These are phyloP conservation scores for Hemicordylus capensis DNA, from an alignment of 2,113 vertebrate species.

Conservation along the genomic window DNA sequence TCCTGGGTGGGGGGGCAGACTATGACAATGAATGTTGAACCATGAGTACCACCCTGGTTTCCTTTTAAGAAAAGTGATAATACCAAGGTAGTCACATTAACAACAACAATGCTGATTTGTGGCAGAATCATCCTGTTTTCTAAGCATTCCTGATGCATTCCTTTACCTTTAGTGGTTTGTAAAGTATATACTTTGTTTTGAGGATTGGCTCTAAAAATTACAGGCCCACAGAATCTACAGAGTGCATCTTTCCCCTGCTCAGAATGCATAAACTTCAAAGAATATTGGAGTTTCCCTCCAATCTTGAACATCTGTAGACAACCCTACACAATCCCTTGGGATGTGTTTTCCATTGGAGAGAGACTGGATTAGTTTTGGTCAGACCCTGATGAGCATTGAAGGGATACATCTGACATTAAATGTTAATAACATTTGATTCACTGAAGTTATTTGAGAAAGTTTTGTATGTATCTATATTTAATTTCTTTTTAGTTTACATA, in stretches of 20 bases:
- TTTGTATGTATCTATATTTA: not conserved
- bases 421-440: no score
- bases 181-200: not conserved
- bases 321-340: not conserved
- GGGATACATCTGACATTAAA: not conserved
- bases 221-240: not conserved
- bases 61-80: no score
- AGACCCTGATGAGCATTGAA: not conserved
- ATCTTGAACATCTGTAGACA: not conserved
- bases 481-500: not conserved
- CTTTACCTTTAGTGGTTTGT: no score
- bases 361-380: not conserved
- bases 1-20: no score
- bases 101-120: no score
- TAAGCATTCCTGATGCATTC: no score
- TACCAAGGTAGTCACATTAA: no score
- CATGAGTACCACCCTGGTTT: no score
- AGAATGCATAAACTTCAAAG: not conserved
- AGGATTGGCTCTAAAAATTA: not conserved
- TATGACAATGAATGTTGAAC: no score
- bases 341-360: not conserved
- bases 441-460: not conserved
- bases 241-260: not conserved
- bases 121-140: no score
- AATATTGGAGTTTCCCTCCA: not conserved